Percentiles rank a stretch among this genome's conserved stretches.
phyloP scores from a whole-genome alignment of 2,797 vertebrate genomes.

The Melanotaenia pygmaea region DNA sequence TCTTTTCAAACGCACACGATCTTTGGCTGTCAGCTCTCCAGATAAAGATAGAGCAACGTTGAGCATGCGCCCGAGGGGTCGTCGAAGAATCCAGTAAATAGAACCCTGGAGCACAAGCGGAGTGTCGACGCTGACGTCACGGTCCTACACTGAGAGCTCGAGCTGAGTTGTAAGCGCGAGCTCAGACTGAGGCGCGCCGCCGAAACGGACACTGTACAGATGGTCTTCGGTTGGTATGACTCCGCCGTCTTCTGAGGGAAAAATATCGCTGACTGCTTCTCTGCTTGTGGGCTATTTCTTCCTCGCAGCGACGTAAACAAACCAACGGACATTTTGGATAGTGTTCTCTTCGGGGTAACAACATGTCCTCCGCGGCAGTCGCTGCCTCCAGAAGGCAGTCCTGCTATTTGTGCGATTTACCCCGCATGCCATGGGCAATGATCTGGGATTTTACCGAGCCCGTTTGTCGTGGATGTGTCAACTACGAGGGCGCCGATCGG shows the following conservation, averaged over 20 bases:
- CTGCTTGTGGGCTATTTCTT: neutral
- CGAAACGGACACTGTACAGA: slow-evolving; percentile 63
- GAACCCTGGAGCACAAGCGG: slow-evolving; percentile 76
- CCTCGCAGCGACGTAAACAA: slow-evolving; percentile 22
- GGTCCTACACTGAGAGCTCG: slow-evolving; percentile 74
- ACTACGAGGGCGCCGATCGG: slow-evolving; percentile 93
- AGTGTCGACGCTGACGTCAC: slow-evolving; percentile 79
- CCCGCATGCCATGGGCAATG: slow-evolving; percentile 96
- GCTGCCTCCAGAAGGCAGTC: slow-evolving; percentile 91
- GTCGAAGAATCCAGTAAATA: slow-evolving; percentile 90
- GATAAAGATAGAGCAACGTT: slow-evolving; percentile 16
- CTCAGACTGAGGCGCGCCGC: slow-evolving; percentile 73
- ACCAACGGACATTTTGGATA: slow-evolving; percentile 54
- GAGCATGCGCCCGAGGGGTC: slow-evolving; percentile 67
- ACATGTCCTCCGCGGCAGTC: slow-evolving; percentile 90
- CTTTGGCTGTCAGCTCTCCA: neutral
- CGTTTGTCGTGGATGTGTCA: slow-evolving; percentile 91
- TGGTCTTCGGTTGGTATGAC: slow-evolving; percentile 65
- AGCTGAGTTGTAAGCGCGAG: slow-evolving; percentile 71
- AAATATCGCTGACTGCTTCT: neutral
- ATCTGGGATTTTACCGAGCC: slow-evolving; percentile 93
- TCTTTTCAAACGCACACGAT: neutral
- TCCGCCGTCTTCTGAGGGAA: slow-evolving; percentile 56
- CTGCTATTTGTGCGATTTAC: slow-evolving; percentile 91
- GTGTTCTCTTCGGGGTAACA: slow-evolving; percentile 3